phyloP scores from a whole-genome alignment of 2,113 vertebrate genomes.

The Callithrix jacchus region DNA sequence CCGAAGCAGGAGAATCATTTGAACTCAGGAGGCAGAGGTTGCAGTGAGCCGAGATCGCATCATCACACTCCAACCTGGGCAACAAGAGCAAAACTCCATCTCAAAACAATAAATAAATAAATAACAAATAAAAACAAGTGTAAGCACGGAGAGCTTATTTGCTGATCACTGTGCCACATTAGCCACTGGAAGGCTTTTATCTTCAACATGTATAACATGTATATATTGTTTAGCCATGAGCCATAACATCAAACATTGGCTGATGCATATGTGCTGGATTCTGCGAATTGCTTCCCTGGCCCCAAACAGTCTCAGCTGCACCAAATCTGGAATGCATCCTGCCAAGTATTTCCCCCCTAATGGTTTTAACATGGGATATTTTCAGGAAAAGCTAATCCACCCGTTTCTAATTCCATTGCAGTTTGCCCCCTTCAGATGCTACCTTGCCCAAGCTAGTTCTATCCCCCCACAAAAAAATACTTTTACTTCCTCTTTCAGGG shows the following conservation, averaged over 20 bases:
- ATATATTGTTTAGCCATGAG: neutral
- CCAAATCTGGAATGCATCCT: conserved; percentile 24
- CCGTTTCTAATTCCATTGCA: conserved; percentile 61
- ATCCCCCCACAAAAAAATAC: neutral
- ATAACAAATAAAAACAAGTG: neutral
- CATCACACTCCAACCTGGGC: no score
- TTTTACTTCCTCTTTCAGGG: neutral
- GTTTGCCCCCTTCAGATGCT: conserved; percentile 39
- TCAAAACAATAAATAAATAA: no score
- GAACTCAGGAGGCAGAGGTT: no score
- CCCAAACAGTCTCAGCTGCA: neutral
- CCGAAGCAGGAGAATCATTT: no score
- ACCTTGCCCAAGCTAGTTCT: neutral
- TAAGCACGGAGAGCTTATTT: neutral
- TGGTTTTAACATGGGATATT: conserved; percentile 42
- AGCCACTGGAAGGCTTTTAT: neutral
- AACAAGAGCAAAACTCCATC: no score
- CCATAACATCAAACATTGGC: neutral
- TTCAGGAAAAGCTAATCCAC: conserved; percentile 43
- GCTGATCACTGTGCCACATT: neutral
- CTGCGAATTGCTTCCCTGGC: neutral
- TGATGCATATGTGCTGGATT: neutral
- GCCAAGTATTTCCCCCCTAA: neutral
- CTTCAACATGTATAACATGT: neutral
- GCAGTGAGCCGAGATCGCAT: no score